phyloP scores from a whole-genome alignment of 1,140 invertebrate species.

The Oedothorax gibbosus region DNA sequence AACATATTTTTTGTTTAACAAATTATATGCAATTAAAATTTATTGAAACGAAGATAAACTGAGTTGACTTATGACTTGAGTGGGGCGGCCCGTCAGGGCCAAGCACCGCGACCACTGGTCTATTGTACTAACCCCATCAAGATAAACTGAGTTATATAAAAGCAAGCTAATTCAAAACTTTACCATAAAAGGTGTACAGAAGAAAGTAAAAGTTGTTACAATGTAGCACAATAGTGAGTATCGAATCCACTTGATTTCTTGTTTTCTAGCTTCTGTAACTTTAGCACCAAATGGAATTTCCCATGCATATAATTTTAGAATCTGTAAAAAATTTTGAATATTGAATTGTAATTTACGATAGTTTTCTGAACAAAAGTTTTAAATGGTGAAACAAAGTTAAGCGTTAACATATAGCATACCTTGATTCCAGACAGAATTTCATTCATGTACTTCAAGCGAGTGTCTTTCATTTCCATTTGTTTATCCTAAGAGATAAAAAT shows the following conservation, averaged over 20 bases:
- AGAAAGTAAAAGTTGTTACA: slow-evolving; percentile 3
- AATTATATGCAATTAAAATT: too few species aligned
- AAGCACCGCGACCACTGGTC: too few species aligned
- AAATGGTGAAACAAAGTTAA: too few species aligned
- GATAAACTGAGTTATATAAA: background rate
- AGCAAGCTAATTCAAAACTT: background rate
- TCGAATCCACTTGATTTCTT: slow-evolving; percentile 61
- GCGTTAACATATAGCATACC: slow-evolving; percentile 69
- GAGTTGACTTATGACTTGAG: too few species aligned
- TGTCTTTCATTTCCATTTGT: slow-evolving; percentile 68
- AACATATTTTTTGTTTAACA: too few species aligned
- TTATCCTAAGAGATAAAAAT: slow-evolving; percentile 57
- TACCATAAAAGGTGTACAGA: slow-evolving; percentile 31
- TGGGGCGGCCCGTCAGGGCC: too few species aligned
- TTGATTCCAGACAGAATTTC: slow-evolving; percentile 95
- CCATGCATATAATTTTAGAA: slow-evolving; percentile 64
- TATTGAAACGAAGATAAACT: too few species aligned
- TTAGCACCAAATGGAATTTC: slow-evolving; percentile 64
- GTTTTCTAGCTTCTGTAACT: slow-evolving; percentile 56
- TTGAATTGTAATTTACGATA: background rate
- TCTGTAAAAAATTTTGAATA: slow-evolving; percentile 20
- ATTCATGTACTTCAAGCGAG: slow-evolving; percentile 93
- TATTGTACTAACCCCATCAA: too few species aligned
- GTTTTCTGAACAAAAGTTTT: background rate
- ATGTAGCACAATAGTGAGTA: slow-evolving; percentile 19